Evolutionary conservation across 1,140 invertebrate species (phyloP).

Genomic region (Drosophila cardini): DNA sequence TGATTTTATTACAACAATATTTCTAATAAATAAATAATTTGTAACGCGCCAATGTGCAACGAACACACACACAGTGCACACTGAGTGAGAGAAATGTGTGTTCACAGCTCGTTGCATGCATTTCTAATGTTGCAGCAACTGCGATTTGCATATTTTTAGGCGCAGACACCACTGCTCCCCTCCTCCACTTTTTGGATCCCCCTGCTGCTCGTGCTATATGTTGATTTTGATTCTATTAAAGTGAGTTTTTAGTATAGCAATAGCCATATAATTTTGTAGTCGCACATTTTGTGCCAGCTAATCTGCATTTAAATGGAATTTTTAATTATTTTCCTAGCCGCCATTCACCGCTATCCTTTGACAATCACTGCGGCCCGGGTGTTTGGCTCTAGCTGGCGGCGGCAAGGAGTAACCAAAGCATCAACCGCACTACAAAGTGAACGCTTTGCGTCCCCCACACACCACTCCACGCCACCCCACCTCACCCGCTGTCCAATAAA

Average conservation of each 20-base stretch:
- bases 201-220: conserved; percentile 7
- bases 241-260: conserved; percentile 43
- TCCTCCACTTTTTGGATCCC: not conserved
- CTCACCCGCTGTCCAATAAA: conserved; percentile 51
- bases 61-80: not conserved
- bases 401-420: conserved; percentile 19
- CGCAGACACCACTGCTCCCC: conserved; percentile 17
- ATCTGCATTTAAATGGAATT: conserved; percentile 83
- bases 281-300: conserved; percentile 74
- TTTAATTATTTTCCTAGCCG: conserved; percentile 80
- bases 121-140: conserved; percentile 55
- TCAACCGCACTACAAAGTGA: conserved; percentile 40
- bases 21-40: conserved; percentile 59
- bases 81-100: not conserved
- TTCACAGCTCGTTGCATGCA: conserved; percentile 62
- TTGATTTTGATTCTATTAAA: conserved; percentile 67
- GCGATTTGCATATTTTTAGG: conserved; percentile 79
- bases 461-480: too few species aligned
- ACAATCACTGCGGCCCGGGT: conserved; percentile 68
- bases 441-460: not conserved
- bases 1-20: conserved; percentile 73
- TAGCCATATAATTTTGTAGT: conserved; percentile 71
- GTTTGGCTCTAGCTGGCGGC: conserved; percentile 38
- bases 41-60: conserved; percentile 27
- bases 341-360: conserved; percentile 72